These are phyloP conservation scores for Lucilia cuprina DNA, from an alignment of 1,140 invertebrate genomes.

Conservation along the genomic window DNA sequence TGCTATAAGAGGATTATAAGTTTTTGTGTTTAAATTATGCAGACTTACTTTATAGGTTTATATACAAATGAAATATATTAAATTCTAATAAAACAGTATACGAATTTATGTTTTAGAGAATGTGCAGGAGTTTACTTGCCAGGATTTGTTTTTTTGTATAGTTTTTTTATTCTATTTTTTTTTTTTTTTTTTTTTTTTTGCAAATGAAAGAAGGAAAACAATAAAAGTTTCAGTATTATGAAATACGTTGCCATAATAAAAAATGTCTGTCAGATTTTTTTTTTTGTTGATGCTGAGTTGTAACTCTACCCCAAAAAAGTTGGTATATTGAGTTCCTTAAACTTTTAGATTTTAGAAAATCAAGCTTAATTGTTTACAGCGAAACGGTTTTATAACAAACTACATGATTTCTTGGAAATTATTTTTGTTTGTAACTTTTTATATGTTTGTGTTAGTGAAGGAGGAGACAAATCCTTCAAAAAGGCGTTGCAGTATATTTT, in stretches of 20 bases:
- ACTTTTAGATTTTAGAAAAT: too few relatives aligned
- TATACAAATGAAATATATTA: neutral
- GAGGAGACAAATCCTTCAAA: too few relatives aligned
- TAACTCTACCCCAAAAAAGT: too few relatives aligned
- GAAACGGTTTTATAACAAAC: too few relatives aligned
- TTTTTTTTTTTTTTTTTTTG: neutral
- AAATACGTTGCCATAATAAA: neutral
- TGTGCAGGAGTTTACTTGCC: neutral
- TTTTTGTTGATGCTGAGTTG: neutral
- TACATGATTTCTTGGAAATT: too few relatives aligned
- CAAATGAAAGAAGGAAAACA: neutral
- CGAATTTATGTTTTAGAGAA: neutral
- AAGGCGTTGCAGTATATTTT: too few relatives aligned
- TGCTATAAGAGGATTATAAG: neutral
- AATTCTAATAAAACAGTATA: neutral
- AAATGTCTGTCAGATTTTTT: neutral
- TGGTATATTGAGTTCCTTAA: too few relatives aligned
- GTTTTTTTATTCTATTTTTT: neutral
- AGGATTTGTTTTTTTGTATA: neutral
- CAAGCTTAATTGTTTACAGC: too few relatives aligned
- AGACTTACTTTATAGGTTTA: neutral
- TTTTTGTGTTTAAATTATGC: neutral
- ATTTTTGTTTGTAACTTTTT: too few relatives aligned
- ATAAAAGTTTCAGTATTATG: neutral
- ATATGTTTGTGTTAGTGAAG: too few relatives aligned